Percentiles rank a stretch among this genome's conserved stretches.
Evolutionary conservation across 2,113 vertebrate species (phyloP).

Genomic region (Leptosomus discolor): DNA sequence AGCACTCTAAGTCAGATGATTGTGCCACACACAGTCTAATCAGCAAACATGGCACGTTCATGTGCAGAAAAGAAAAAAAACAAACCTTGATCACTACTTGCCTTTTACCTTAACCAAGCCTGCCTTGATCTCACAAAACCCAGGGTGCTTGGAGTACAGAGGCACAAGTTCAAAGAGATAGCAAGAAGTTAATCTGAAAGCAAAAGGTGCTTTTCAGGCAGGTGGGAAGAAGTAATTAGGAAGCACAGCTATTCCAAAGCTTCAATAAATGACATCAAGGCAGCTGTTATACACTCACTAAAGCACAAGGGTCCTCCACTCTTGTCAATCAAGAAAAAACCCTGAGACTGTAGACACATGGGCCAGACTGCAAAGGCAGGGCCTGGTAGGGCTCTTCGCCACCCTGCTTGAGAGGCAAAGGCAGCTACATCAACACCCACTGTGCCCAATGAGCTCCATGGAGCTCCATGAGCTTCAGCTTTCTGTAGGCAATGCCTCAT

Average conservation of each 20-base stretch:
- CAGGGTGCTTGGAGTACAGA: constrained; percentile 11
- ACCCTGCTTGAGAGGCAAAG: not conserved
- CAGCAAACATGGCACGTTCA: not conserved
- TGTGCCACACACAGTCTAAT: not conserved
- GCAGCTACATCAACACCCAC: not conserved
- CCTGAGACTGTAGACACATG: not conserved
- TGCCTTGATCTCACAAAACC: constrained; percentile 38
- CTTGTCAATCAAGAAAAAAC: constrained; percentile 2
- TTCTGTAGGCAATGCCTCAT: not conserved
- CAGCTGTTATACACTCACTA: constrained; percentile 8
- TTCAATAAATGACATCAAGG: constrained; percentile 28
- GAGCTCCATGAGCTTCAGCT: not conserved
- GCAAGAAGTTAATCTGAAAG: constrained; percentile 57
- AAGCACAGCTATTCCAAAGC: constrained; percentile 20
- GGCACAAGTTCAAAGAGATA: constrained; percentile 48
- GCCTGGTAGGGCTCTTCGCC: not conserved
- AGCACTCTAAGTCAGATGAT: not conserved
- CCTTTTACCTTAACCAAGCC: constrained; percentile 13
- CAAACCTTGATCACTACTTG: not conserved
- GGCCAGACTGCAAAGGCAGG: not conserved
- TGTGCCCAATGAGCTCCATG: not conserved
- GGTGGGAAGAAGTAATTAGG: constrained; percentile 45
- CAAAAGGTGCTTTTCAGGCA: constrained; percentile 36
- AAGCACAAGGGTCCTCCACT: not conserved
- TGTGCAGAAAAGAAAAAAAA: not conserved